phyloP scores from a whole-genome alignment of 2,113 vertebrate species.

The Nipponia nippon region DNA sequence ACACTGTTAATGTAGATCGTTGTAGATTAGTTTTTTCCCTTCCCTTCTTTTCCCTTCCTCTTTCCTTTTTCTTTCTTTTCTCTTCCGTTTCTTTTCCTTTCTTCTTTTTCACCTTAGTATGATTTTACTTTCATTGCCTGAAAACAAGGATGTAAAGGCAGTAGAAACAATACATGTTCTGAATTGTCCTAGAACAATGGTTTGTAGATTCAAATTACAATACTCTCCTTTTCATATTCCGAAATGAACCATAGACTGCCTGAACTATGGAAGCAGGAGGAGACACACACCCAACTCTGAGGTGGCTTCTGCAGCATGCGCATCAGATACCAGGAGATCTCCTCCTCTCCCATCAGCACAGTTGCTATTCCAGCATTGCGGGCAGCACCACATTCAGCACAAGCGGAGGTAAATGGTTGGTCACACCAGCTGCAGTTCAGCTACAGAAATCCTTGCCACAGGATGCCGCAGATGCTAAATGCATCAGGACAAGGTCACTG shows the following conservation, averaged over 20 bases:
- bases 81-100: neutral
- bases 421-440: neutral
- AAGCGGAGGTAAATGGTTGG: neutral
- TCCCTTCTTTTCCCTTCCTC: neutral
- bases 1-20: neutral
- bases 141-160: neutral
- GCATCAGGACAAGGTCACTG: neutral
- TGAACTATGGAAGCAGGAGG: neutral
- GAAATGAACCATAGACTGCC: neutral
- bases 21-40: accelerated
- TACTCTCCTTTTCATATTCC: neutral
- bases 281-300: neutral
- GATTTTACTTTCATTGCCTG: neutral
- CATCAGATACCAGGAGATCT: neutral
- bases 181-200: neutral
- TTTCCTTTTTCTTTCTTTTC: too few species aligned
- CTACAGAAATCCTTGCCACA: neutral
- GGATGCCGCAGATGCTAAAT: neutral
- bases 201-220: neutral
- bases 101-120: neutral
- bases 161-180: neutral
- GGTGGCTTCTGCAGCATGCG: neutral
- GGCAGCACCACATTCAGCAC: neutral
- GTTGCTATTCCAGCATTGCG: neutral
- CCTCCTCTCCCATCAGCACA: neutral